Evolutionary conservation across 2,888 invertebrate genomes (phyloP).

Genomic region (Exocentrus adspersus): DNA sequence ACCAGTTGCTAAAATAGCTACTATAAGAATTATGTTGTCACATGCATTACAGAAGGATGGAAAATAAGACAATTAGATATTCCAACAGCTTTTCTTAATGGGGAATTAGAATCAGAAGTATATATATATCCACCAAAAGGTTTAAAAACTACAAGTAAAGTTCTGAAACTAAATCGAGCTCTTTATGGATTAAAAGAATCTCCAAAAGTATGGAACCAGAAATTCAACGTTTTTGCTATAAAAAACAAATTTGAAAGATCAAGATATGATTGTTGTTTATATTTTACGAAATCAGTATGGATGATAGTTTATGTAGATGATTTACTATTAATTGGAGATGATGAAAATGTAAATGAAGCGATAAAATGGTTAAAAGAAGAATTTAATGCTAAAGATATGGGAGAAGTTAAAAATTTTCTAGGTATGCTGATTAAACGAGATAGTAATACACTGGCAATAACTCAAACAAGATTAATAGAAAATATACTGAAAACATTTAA

Average conservation of each 20-base stretch:
- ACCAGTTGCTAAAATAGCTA: slow-evolving; percentile 34
- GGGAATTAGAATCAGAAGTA: slow-evolving; percentile 32
- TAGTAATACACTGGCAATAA: slow-evolving; percentile 19
- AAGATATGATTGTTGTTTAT: slow-evolving; percentile 36
- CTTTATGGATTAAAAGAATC: slow-evolving; percentile 40
- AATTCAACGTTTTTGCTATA: slow-evolving; percentile 30
- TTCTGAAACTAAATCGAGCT: slow-evolving; percentile 36
- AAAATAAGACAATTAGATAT: slow-evolving; percentile 30
- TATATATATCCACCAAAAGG: slow-evolving; percentile 33
- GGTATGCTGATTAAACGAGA: slow-evolving; percentile 35
- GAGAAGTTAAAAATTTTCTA: slow-evolving; percentile 23
- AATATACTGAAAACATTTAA: slow-evolving; percentile 17
- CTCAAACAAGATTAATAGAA: slow-evolving; percentile 23
- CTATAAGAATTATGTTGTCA: slow-evolving; percentile 27
- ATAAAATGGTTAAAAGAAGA: slow-evolving; percentile 10
- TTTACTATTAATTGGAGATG: slow-evolving; percentile 13
- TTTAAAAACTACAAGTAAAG: slow-evolving; percentile 18
- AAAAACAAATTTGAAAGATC: slow-evolving; percentile 34
- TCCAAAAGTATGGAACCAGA: slow-evolving; percentile 36
- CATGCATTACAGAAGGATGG: slow-evolving; percentile 27
- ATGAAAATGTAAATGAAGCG: slow-evolving; percentile 16
- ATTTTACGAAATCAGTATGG: slow-evolving; percentile 22
- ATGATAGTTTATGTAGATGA: slow-evolving; percentile 31
- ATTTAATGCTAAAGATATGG: slow-evolving; percentile 28
- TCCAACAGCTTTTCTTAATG: slow-evolving; percentile 42